These are phyloP conservation scores for Protonemura montana DNA, from an alignment of 2,888 invertebrate genomes.

Conservation along the genomic window DNA sequence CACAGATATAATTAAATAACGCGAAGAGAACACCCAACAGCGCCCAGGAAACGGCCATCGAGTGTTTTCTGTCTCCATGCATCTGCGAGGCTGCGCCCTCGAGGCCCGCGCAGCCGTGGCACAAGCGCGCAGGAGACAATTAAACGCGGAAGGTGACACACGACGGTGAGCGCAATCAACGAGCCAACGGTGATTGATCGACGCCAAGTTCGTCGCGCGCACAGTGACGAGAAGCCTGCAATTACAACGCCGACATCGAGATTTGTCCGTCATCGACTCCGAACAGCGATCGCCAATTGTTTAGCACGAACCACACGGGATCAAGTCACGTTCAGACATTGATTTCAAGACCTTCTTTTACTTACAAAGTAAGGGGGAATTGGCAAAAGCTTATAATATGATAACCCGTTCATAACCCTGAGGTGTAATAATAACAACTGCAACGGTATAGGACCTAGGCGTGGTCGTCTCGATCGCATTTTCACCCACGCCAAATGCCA, in stretches of 20 bases:
- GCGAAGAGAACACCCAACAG: neutral
- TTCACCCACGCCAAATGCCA: slow-evolving; percentile 29
- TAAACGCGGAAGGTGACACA: neutral
- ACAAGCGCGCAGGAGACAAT: neutral
- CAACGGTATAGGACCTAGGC: neutral
- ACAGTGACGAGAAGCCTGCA: neutral
- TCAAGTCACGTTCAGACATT: slow-evolving; percentile 21
- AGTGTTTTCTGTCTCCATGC: neutral
- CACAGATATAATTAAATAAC: neutral
- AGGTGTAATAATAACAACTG: slow-evolving; percentile 23
- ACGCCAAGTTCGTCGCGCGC: neutral
- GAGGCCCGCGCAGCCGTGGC: neutral
- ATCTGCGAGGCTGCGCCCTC: neutral
- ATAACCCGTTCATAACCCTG: slow-evolving; percentile 24
- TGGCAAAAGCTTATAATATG: slow-evolving; percentile 7
- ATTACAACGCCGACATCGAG: slow-evolving; percentile 7
- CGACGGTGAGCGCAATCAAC: neutral
- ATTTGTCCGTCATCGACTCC: slow-evolving; percentile 7
- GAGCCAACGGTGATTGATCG: neutral
- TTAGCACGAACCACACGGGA: neutral
- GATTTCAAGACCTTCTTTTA: slow-evolving; percentile 3
- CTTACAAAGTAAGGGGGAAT: neutral
- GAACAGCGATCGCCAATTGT: neutral
- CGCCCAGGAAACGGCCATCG: neutral
- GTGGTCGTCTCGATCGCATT: neutral